phyloP scores from a whole-genome alignment of 2,113 vertebrate genomes.

The Philantomba maxwellii region DNA sequence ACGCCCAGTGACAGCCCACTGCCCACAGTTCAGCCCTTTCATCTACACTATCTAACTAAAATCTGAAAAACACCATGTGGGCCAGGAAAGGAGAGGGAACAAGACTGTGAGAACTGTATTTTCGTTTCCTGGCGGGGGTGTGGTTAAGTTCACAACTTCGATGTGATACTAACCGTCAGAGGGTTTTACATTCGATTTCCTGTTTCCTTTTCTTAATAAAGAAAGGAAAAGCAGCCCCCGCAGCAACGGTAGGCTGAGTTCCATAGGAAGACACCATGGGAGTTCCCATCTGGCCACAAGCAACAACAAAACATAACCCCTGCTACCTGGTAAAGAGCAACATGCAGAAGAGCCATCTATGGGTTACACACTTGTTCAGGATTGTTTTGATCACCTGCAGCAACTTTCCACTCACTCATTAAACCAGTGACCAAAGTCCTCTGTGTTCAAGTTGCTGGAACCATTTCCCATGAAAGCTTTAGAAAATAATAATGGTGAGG shows the following conservation, averaged over 20 bases:
- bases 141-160: slow-evolving; percentile 62
- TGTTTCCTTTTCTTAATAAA: slow-evolving; percentile 77
- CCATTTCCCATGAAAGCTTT: not conserved
- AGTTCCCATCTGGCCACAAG: slow-evolving; percentile 52
- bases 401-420: not conserved
- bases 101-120: slow-evolving; percentile 61
- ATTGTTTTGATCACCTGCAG: not conserved
- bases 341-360: not conserved
- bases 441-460: not conserved
- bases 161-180: slow-evolving; percentile 59
- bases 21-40: slow-evolving; percentile 42
- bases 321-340: not conserved
- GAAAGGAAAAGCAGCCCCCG: slow-evolving; percentile 70
- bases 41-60: slow-evolving; percentile 48
- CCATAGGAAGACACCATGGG: slow-evolving; percentile 71
- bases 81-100: slow-evolving; percentile 46
- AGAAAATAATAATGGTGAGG: not conserved
- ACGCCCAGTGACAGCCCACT: not conserved
- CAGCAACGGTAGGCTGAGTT: slow-evolving; percentile 48
- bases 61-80: slow-evolving; percentile 64
- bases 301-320: slow-evolving; percentile 47
- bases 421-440: not conserved
- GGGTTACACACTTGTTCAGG: not conserved
- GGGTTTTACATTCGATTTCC: slow-evolving; percentile 73
- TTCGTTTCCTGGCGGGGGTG: slow-evolving; percentile 72